Base-by-base conservation (phyloP, 2,797 vertebrate genomes). In the Protonibea diacanthus region DNA sequence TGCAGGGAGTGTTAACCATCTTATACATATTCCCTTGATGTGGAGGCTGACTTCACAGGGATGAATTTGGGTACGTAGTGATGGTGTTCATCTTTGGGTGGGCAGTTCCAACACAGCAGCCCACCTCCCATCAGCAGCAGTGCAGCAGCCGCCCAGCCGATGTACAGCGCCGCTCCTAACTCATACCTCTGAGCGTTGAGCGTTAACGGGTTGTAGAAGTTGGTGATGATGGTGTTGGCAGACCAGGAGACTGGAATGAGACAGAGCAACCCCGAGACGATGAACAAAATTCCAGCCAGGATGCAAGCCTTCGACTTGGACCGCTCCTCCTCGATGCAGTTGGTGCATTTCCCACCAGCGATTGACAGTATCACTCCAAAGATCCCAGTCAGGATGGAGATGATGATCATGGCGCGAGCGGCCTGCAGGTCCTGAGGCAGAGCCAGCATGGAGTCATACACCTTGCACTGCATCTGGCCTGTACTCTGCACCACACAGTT, bases 101-200 rank as follows among this genome's bases (percentile, higher is more conserved):
- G 94, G 68, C 95, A 96, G 88, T 94, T 95, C 89, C 93, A 95
- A 70, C 95, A 99, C 2, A 99, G 95, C 0, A 99, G 89, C 0
- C 69, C 95, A 1, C 98, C 97, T 0, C 97, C 97, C 0, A 98
- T 80, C 62, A 98, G 61, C 63, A 97, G 91, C 69, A 99, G 92
- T 0, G 89, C 89, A 0, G 96, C 84, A 2, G 97, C 94, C 0
- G 95, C 97, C 98, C 98, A 99, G 72, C 97, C 98, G 1, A 99
- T 92, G 38, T 98, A 99, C 76, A 99, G 93, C 0, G 97, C 95
- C 0, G 97, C 94, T 0, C 98, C 98, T 12, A 99, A 71, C 88
- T 99, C 97, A 14, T 96, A 93, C 82, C 96, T 95, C 81, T 95
- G 96, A 1, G 92, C 78, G 0, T 91, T 80, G 0, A 90, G 14